phyloP scores from a whole-genome alignment of 2,888 invertebrate genomes.

The Sphinx pinastri region DNA sequence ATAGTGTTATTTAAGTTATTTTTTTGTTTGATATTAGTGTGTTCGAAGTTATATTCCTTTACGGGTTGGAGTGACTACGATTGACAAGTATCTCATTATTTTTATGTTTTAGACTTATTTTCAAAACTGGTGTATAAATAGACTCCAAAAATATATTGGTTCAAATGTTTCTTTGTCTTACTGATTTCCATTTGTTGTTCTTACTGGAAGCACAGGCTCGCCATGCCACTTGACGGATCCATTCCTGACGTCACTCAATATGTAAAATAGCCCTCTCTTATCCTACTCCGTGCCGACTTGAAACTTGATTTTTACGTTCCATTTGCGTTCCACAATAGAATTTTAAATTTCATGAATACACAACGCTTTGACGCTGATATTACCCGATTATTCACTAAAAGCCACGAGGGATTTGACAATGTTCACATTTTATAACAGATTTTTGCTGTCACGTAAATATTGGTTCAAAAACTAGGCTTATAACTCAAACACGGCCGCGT shows the following conservation, averaged over 20 bases:
- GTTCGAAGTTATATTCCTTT: not conserved
- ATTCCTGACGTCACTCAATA: conserved; percentile 49
- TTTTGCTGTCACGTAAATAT: conserved; percentile 1
- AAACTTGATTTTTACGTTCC: conserved; percentile 36
- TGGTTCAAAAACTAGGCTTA: not conserved
- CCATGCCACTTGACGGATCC: conserved; percentile 28
- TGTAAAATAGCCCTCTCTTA: conserved; percentile 47
- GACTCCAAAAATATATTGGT: not conserved
- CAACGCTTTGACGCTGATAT: conserved; percentile 27
- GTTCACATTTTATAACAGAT: conserved; percentile 22
- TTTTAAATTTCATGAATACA: conserved; percentile 34
- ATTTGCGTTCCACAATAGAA: conserved; percentile 38
- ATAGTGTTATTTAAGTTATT: no score
- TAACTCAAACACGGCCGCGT: conserved; percentile 7
- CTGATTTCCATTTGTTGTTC: conserved; percentile 18
- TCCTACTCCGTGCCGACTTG: conserved; percentile 43
- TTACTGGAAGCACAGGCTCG: not conserved
- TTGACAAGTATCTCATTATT: no score
- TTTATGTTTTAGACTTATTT: no score
- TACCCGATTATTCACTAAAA: conserved; percentile 31
- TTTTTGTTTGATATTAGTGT: not conserved
- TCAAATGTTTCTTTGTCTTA: not conserved
- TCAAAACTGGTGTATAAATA: no score
- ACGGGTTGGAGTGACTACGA: no score
- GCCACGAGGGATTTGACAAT: conserved; percentile 34